Evolutionary conservation across 2,797 vertebrate species (phyloP).

Genomic region (Fistularia tabacaria): DNA sequence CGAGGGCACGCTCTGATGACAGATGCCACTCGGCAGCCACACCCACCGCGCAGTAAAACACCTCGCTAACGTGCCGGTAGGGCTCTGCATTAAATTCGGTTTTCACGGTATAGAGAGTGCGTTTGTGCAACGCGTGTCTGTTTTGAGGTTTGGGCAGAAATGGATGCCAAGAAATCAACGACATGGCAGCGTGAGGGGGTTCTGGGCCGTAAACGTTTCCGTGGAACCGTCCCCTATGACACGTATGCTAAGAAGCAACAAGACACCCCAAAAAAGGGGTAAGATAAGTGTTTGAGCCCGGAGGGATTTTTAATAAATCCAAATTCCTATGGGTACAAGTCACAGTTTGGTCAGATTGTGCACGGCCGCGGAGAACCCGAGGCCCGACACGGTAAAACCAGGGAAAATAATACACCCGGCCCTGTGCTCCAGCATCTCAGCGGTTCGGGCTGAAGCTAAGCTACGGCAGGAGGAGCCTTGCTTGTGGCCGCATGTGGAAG

Average conservation of each 20-base stretch:
- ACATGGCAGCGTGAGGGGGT: no score
- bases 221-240: no score
- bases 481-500: constrained; percentile 32
- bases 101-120: constrained; percentile 33
- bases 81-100: constrained; percentile 27
- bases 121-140: constrained; percentile 12
- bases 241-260: no score
- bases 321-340: constrained; percentile 43
- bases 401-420: constrained; percentile 62
- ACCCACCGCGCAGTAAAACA: constrained; percentile 50
- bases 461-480: constrained; percentile 24
- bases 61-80: constrained; percentile 27
- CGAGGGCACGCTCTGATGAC: constrained; percentile 63
- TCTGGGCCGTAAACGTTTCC: no score
- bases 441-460: constrained; percentile 31
- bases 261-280: not conserved
- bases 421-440: constrained; percentile 46
- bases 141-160: not conserved
- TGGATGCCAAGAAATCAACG: no score
- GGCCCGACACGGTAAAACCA: constrained; percentile 44
- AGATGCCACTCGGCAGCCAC: constrained; percentile 65
- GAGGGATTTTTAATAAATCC: constrained; percentile 43
- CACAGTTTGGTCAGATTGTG: constrained; percentile 30
- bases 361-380: constrained; percentile 24
- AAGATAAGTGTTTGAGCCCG: constrained; percentile 12